Percentiles rank a stretch among this genome's conserved stretches.
These are phyloP conservation scores for Penaeus japonicus DNA, from an alignment of 1,140 invertebrate genomes.

Conservation along the genomic window DNA sequence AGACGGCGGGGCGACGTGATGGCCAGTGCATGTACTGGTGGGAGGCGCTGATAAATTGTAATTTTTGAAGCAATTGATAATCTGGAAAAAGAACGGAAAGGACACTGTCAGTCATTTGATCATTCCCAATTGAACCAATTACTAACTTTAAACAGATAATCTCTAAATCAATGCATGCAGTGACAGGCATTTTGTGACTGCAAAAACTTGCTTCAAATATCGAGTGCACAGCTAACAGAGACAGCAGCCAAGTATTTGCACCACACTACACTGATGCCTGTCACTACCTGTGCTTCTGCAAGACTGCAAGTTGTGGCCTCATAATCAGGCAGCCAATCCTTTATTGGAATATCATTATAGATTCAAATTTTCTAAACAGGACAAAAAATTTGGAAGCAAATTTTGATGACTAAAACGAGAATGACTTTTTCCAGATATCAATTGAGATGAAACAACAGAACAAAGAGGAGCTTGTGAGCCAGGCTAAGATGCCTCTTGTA, in stretches of 20 bases:
- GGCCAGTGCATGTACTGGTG: constrained; percentile 60
- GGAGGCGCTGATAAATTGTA: constrained; percentile 59
- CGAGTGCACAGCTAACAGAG: constrained; percentile 32
- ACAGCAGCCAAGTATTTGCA: constrained; percentile 38
- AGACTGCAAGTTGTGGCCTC: constrained; percentile 51
- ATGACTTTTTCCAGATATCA: constrained; percentile 56
- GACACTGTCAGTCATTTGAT: constrained; percentile 57
- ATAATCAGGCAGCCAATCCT: constrained; percentile 22
- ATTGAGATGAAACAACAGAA: constrained; percentile 38
- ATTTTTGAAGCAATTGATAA: constrained; percentile 60
- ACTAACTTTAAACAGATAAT: constrained; percentile 51
- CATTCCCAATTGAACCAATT: constrained; percentile 54
- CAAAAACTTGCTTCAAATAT: constrained; percentile 38
- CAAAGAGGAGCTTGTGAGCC: not conserved
- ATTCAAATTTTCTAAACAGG: not conserved
- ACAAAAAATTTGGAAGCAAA: not conserved
- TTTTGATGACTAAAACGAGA: not conserved
- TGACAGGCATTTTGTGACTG: constrained; percentile 45
- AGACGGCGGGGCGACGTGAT: constrained; percentile 59
- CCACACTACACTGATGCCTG: constrained; percentile 36
- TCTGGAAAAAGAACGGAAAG: constrained; percentile 60
- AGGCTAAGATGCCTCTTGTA: constrained; percentile 43
- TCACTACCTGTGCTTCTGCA: constrained; percentile 51
- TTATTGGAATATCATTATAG: not conserved
- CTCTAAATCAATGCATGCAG: constrained; percentile 54